phyloP scores from a whole-genome alignment of 1,140 invertebrate genomes.

The Caenorhabditis briggsae region DNA sequence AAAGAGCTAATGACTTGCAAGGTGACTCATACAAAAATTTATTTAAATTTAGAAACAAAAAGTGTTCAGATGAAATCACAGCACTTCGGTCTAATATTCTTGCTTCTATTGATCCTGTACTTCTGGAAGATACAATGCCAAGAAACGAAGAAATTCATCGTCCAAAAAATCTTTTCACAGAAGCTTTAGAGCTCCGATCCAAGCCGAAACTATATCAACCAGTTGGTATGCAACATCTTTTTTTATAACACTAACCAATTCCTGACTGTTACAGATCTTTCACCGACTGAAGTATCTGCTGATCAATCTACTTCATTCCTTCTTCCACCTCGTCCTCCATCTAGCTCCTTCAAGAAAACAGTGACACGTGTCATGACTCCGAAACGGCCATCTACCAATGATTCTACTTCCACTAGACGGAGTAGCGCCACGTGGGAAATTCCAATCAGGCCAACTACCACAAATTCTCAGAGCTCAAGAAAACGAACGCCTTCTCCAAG shows the following conservation, averaged over 20 bases:
- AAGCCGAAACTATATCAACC: constrained; percentile 58
- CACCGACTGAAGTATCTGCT: constrained; percentile 31
- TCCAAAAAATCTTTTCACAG: constrained; percentile 25
- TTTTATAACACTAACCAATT: neutral
- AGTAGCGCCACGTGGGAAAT: constrained; percentile 19
- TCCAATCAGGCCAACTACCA: constrained; percentile 23
- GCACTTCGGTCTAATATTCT: constrained; percentile 57
- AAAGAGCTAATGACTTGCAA: constrained; percentile 61
- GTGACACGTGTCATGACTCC: neutral
- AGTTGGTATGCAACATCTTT: constrained; percentile 6
- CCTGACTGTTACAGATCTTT: neutral
- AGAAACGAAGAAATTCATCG: constrained; percentile 44
- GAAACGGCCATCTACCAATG: constrained; percentile 16
- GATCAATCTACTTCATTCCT: constrained; percentile 46
- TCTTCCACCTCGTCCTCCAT: constrained; percentile 48
- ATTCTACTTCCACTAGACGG: constrained; percentile 20
- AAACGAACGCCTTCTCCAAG: constrained; percentile 14
- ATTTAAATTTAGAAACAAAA: neutral
- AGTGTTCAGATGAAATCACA: constrained; percentile 62
- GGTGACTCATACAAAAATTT: neutral
- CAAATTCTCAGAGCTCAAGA: constrained; percentile 15
- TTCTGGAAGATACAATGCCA: constrained; percentile 48
- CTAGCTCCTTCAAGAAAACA: neutral
- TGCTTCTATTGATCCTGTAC: constrained; percentile 52
- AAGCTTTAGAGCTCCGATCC: neutral